phyloP scores from a whole-genome alignment of 2,113 vertebrate species.

The Furnarius figulus region DNA sequence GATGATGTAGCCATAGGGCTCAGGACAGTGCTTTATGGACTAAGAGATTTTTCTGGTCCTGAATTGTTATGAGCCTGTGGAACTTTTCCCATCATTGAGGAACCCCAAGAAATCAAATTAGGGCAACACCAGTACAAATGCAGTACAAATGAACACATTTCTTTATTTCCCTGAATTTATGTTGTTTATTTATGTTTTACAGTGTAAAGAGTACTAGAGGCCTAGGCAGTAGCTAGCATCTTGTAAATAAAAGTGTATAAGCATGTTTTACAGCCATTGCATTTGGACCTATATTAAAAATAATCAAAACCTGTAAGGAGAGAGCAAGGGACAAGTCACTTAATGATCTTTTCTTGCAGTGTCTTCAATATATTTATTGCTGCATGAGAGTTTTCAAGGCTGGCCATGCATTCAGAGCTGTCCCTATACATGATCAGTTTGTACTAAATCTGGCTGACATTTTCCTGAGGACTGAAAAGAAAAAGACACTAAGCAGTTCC shows the following conservation, averaged over 20 bases:
- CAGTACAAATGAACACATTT: not conserved
- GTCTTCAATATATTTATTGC: not conserved
- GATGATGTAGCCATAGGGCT: not conserved
- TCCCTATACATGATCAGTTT: not conserved
- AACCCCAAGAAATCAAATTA: not conserved
- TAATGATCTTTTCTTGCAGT: not conserved
- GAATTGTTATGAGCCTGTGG: fast-evolving
- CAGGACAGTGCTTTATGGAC: not conserved
- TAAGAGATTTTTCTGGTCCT: not conserved
- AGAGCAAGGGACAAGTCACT: not conserved
- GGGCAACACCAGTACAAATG: not conserved
- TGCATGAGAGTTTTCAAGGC: not conserved
- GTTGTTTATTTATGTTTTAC: not conserved
- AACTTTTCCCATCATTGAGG: not conserved
- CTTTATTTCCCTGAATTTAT: not conserved
- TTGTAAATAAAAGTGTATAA: not conserved
- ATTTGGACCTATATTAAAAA: not conserved
- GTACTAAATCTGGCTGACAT: not conserved
- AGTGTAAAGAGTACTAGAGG: not conserved
- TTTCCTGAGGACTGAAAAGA: conserved; percentile 8
- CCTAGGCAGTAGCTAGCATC: not conserved
- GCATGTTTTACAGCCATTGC: fast-evolving
- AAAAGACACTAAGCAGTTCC: not conserved
- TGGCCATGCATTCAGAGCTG: not conserved
- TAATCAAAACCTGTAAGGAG: not conserved